Percentiles rank a stretch among this genome's conserved stretches.
phyloP scores from a whole-genome alignment of 1,140 invertebrate species.

The Drosophila teissieri region DNA sequence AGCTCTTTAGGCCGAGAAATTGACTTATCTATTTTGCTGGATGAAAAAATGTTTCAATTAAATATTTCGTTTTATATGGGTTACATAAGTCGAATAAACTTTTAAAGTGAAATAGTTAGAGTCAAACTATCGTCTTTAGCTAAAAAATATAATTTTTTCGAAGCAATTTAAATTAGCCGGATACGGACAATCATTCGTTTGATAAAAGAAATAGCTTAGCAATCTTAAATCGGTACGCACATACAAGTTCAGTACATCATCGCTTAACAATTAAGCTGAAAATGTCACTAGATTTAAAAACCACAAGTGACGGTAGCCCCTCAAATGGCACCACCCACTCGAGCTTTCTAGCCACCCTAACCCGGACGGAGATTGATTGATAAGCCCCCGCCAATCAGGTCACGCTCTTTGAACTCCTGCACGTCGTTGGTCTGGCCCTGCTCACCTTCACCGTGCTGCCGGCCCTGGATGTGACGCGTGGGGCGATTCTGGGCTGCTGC shows the following conservation, averaged over 20 bases:
- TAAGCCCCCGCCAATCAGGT: conserved; percentile 84
- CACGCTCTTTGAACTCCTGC: conserved; percentile 92
- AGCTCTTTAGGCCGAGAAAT: neutral
- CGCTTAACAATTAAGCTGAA: neutral
- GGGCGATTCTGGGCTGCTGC: conserved; percentile 96
- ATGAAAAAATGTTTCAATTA: no score
- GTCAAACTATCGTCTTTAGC: no score
- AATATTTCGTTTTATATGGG: no score
- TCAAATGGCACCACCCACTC: neutral
- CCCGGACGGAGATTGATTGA: conserved; percentile 48
- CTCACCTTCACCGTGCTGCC: conserved; percentile 95
- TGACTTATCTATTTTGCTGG: neutral
- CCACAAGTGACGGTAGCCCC: neutral
- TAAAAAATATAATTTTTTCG: no score
- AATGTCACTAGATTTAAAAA: neutral
- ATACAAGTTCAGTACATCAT: no score
- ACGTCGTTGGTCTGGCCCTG: conserved; percentile 93
- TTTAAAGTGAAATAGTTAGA: no score
- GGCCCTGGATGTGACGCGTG: conserved; percentile 94
- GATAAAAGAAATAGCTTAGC: no score
- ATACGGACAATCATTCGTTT: no score
- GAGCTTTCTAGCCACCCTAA: conserved; percentile 13
- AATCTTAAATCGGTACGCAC: no score
- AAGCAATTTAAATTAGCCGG: no score
- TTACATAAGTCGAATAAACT: no score